These are phyloP conservation scores for Sebastes iracundus DNA, from an alignment of 2,797 vertebrate genomes.

Conservation along the genomic window DNA sequence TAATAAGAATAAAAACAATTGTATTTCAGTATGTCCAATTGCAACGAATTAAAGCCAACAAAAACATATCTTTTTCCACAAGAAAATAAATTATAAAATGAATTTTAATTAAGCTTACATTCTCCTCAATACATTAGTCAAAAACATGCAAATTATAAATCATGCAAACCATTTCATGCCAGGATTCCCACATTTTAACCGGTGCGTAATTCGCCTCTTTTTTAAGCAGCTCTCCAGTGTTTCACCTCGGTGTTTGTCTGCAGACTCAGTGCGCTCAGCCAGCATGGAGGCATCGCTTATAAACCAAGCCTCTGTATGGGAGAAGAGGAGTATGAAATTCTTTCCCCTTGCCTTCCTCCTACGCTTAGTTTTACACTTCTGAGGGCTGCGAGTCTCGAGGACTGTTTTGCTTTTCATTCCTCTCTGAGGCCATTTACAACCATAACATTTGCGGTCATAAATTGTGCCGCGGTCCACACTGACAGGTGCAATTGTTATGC, in stretches of 20 bases:
- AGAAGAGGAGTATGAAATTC: conserved; percentile 88
- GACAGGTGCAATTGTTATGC: conserved; percentile 99
- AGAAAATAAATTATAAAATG: not conserved
- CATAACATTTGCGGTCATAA: conserved; percentile 93
- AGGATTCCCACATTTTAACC: conserved; percentile 11
- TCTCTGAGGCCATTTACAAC: conserved; percentile 91
- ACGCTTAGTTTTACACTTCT: conserved; percentile 93
- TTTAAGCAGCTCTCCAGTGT: conserved; percentile 13
- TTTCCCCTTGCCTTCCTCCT: conserved; percentile 93
- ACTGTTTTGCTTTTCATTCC: conserved; percentile 92
- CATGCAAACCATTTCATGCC: conserved; percentile 6
- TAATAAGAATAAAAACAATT: too few species aligned
- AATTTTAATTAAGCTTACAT: not conserved
- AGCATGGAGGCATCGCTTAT: conserved; percentile 71
- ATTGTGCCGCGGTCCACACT: conserved; percentile 93
- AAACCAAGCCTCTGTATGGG: conserved; percentile 75
- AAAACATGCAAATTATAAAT: conserved; percentile 17
- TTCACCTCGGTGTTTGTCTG: conserved; percentile 32
- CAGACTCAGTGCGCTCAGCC: conserved; percentile 31
- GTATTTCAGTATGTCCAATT: not conserved
- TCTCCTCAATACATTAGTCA: not conserved
- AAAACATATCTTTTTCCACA: not conserved
- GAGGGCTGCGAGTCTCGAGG: conserved; percentile 84
- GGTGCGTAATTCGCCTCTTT: not conserved
- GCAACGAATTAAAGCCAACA: not conserved